Base-by-base conservation (phyloP, 2,113 vertebrate genomes). In the Bufo gargarizans region DNA sequence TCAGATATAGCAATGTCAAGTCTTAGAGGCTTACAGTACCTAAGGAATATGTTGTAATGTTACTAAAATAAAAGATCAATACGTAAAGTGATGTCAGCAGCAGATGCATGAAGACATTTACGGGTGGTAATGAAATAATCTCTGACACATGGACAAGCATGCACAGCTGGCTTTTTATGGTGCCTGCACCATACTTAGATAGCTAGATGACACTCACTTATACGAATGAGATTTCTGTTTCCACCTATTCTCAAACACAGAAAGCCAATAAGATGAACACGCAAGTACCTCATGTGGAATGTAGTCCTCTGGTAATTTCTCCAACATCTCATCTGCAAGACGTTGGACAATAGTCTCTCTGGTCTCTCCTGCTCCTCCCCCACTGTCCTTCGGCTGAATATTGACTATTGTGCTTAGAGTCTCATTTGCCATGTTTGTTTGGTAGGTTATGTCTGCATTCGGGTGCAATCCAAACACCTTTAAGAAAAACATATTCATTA, bases 401-500 rank as follows among this genome's bases (percentile, higher is more conserved):
- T 90, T 96, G 88, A 96, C 90, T 80, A 97, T 96, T 90, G 94
- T 96, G 90, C 90, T 93, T 47, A 97, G 93, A 2, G 94, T 96
- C 90, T 96, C 94, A 83, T 95, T 96, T 90, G 96, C 94, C 92
- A 96, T 91, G 86, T 96, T 97, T 84, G 94, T 97, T 91, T 97
- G 96, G 90, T 96, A 96, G 76, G 94, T 96, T 92, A 97, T 96
- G 91, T 96, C 95, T 90, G 96, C 96, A 0, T 97, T 97, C 63
- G 95, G 89, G 88, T 97, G 96, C 84, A 97, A 96, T 78, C 96
- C 96, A 91, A 97, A 97, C 22, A 97, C 96, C 96, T 97, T 90
- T 84, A 90, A 86, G 43, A 4, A 87, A 90, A 90, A 61, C 61
- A 83, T 43, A 86, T 88, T 2, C 0, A 0, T 0, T 45, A 81